These are phyloP conservation scores for Leptopterna dolabrata DNA, from an alignment of 2,888 invertebrate genomes.

Conservation along the genomic window DNA sequence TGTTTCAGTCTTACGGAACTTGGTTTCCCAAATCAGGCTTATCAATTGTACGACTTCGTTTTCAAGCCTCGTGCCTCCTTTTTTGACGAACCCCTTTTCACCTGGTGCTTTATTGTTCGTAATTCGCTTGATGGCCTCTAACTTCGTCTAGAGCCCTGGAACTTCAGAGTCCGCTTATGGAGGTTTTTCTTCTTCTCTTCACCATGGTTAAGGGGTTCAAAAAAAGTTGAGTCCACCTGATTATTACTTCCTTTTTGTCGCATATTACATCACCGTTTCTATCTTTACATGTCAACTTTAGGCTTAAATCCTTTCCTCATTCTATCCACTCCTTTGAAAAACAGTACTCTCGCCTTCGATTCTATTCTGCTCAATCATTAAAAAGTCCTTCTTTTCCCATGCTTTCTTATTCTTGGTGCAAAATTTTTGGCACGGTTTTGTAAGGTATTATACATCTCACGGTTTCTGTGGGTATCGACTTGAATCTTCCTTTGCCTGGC, in stretches of 20 bases:
- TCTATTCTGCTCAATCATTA: background rate
- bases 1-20: too few relatives aligned
- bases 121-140: background rate
- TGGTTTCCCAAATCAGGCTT: too few relatives aligned
- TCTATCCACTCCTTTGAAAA: background rate
- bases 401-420: too few relatives aligned
- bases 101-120: background rate
- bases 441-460: background rate
- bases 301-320: background rate
- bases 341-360: background rate
- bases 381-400: background rate
- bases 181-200: background rate
- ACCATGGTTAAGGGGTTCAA: background rate
- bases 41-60: too few relatives aligned
- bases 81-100: background rate
- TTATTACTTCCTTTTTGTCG: background rate
- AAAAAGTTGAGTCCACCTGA: background rate
- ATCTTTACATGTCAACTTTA: background rate
- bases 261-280: background rate
- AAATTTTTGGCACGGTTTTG: background rate
- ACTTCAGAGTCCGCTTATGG: background rate
- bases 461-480: background rate
- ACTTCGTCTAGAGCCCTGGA: background rate
- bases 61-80: background rate
- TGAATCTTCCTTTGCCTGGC: background rate